These are phyloP conservation scores for Strongylocentrotus purpuratus DNA, from an alignment of 35 echinoderm and acorn worm genomes.

Conservation along the genomic window DNA sequence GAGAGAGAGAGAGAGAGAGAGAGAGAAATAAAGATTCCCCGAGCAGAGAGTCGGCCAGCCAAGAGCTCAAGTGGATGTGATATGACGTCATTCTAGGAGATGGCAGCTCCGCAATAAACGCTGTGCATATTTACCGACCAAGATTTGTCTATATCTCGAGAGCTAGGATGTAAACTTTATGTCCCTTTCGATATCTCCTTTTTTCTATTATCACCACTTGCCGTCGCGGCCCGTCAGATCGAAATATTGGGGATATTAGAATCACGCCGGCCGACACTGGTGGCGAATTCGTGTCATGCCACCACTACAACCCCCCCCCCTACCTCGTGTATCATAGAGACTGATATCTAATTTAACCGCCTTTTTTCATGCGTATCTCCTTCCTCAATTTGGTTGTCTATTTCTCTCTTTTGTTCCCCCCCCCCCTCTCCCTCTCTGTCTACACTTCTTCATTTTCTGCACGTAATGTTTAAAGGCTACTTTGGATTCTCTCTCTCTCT, in stretches of 20 bases:
- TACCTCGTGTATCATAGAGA: no score
- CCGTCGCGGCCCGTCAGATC: background rate
- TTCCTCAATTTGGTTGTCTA: background rate
- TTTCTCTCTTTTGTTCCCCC: background rate
- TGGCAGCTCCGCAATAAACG: background rate
- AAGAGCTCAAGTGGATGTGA: constrained; percentile 5
- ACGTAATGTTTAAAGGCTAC: background rate
- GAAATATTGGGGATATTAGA: constrained; percentile 28
- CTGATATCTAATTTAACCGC: no score
- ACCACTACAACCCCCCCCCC: no score
- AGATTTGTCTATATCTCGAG: constrained; percentile 43
- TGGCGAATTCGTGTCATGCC: background rate
- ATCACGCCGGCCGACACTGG: background rate
- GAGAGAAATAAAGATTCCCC: background rate
- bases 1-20: background rate
- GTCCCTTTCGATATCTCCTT: constrained; percentile 12
- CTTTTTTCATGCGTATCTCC: no score
- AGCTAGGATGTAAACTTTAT: constrained; percentile 11
- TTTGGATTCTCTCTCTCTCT: background rate
- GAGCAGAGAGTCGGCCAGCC: background rate
- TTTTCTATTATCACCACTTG: background rate
- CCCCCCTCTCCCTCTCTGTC: background rate
- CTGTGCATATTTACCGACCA: constrained; percentile 31
- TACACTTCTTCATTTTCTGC: background rate
- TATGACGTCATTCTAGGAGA: background rate